Evolutionary conservation across 2,797 vertebrate species (phyloP), one percentile per base, ranked within the genome.

Genomic region (Peromyscus melanophrys): DNA sequence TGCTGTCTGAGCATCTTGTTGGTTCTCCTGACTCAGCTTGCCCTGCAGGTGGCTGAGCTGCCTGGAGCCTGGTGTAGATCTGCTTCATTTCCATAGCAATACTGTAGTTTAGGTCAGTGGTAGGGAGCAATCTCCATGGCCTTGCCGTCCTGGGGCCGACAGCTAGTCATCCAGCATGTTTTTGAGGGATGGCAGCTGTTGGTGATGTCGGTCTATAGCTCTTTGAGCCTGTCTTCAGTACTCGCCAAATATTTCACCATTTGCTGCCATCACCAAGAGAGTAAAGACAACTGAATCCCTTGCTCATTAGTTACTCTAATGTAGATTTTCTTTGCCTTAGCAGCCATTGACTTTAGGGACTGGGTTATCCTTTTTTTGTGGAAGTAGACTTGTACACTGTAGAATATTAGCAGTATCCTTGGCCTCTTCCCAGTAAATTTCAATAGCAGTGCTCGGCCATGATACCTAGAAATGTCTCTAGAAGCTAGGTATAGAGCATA

Each of bases 391-490:
- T 90, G 11, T 61, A 21, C 49, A 21, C 76, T 87, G 25, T 40
- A 52, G 81, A 46, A 52, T 55, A 21, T 61, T 46, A 67, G 27
- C 61, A 81, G 43, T 61, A 40, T 92, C 6, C 3, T 40, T 86
- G 49, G 91, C 57, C 40, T 86, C 59, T 80, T 52, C 34, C 55
- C 25, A 59, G 29, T 34, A 78, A 57, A 25, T 89, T 52, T 83
- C 80, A 67, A 43, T 75, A 80, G 34, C n/a, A 80, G 16, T 25
- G 27, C 75, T 52, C 7, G 55, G 23, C 89, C 34, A 6, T 52
- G 34, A 65, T n/a, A 85, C 67, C 77, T 57, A 81, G 69, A 94
- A 95, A 80, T 69, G 40, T 83, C 77, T 86, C 31, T 73, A 92
- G 78, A 52, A 90, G 31, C 43, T 57, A 90, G 5, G 21, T 77